Evolutionary conservation across 2,113 vertebrate species (phyloP), one percentile per base, ranked within the genome.

Genomic region (Geothlypis trichas): DNA sequence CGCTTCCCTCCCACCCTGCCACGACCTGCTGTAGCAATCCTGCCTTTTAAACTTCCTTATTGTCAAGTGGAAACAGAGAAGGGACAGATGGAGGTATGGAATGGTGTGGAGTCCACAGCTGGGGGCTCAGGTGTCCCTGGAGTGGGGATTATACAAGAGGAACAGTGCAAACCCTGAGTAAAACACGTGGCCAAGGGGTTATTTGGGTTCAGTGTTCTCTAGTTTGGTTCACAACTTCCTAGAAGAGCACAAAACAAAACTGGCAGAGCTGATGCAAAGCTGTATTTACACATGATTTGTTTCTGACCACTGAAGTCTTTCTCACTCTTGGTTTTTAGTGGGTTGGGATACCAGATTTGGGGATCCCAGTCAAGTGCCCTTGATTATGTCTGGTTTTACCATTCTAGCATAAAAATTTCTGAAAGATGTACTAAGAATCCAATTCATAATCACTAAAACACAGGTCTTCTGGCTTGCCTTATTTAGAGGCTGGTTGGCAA

Each of bases 71-170:
- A 96, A 84, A 99, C 99, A 51, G 99, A 99, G 93, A 99, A 99
- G 91, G 99, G 99, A 16, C 99, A 99, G 95, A 99, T 99, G 99
- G 99, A 99, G 99, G 99, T 99, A 98, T 24, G 91, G 82, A 63
- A 41, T 62, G 39, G 39, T 77, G 72, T 59, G 44, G 90, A 84
- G 51, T 5, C 39, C 68, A 28, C 84, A 76, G 79, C 61, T 84
- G 46, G 47, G 15, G 42, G 37, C 65, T 87, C 61, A 14, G 52
- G 28, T 81, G 83, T 58, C 74, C 42, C 27, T 8, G 3, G 14
- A 17, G 73, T 2, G 66, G 52, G 79, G 63, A 39, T 88, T 59
- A 10, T 17, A 59, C n/a, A 41, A 55, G 46, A 57, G 75, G 39
- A 17, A 11, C 44, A 5, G 24, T 44, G 15, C 47, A 69, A 86